Evolutionary conservation across 2,113 vertebrate species (phyloP).

Genomic region (Halichoeres trimaculatus): DNA sequence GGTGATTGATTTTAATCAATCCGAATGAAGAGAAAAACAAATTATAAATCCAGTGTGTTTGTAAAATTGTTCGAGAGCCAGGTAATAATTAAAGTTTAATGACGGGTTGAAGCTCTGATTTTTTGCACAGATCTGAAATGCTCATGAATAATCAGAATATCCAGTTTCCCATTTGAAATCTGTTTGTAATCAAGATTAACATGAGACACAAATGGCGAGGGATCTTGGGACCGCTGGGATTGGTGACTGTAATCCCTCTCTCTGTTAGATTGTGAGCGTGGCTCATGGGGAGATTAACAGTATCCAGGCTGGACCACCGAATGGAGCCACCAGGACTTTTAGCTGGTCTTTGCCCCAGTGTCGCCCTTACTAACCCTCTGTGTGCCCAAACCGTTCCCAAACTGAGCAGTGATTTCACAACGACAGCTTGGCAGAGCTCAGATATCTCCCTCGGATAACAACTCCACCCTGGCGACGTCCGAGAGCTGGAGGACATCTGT

Average conservation of each 20-base stretch:
- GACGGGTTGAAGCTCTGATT: conserved; percentile 35
- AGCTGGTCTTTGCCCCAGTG: background rate
- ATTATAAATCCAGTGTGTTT: background rate
- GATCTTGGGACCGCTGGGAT: conserved; percentile 49
- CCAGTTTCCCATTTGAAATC: conserved; percentile 42
- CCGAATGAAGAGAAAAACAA: conserved; percentile 7
- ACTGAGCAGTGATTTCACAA: background rate
- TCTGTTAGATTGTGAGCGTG: conserved; percentile 28
- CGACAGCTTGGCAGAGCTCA: background rate
- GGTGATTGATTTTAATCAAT: conserved; percentile 13
- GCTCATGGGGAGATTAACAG: conserved; percentile 43
- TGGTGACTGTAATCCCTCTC: conserved; percentile 60
- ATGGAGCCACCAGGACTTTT: conserved; percentile 24
- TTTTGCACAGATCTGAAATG: conserved; percentile 6
- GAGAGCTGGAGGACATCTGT: conserved; percentile 58
- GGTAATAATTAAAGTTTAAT: conserved; percentile 35
- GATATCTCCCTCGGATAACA: conserved; percentile 27
- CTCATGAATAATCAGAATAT: background rate
- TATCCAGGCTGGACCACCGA: conserved; percentile 44
- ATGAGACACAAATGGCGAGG: conserved; percentile 59
- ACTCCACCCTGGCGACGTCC: conserved; percentile 10
- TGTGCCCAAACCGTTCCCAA: conserved; percentile 1
- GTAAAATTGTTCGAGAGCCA: background rate
- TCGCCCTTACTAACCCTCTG: conserved; percentile 35
- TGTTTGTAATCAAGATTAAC: conserved; percentile 60